A percentile compares a stretch with the other conserved stretches of the same genome.
phyloP scores from a whole-genome alignment of 2,797 vertebrate species.

The Chiloscyllium punctatum region DNA sequence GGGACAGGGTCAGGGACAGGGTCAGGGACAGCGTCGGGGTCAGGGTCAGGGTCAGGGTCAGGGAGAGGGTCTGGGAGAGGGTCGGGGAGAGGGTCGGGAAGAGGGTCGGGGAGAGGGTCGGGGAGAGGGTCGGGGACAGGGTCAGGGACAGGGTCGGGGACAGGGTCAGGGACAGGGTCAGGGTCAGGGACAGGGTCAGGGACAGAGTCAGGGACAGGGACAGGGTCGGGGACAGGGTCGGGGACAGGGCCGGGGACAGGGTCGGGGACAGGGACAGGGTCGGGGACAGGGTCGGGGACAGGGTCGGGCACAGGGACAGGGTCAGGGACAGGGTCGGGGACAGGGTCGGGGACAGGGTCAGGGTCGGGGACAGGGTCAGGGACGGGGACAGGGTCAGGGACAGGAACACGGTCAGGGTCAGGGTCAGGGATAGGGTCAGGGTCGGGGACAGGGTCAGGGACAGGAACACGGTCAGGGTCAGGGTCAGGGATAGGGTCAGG shows the following conservation, averaged over 20 bases:
- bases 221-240: background rate
- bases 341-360: background rate
- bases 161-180: background rate
- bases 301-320: background rate
- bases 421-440: no score
- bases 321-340: background rate
- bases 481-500: background rate
- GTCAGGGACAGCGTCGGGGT: background rate
- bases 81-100: no score
- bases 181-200: background rate
- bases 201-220: background rate
- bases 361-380: no score
- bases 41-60: background rate
- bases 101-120: no score
- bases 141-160: slow-evolving; percentile 4
- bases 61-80: no score
- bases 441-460: no score
- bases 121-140: no score
- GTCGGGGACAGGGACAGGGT: background rate
- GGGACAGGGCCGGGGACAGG: background rate
- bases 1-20: slow-evolving; percentile 17
- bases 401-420: background rate
- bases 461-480: no score
- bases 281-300: background rate
- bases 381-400: background rate